Conservation (phyloP, 2,113 vertebrate genomes). For the Urocolius indicus region DNA sequence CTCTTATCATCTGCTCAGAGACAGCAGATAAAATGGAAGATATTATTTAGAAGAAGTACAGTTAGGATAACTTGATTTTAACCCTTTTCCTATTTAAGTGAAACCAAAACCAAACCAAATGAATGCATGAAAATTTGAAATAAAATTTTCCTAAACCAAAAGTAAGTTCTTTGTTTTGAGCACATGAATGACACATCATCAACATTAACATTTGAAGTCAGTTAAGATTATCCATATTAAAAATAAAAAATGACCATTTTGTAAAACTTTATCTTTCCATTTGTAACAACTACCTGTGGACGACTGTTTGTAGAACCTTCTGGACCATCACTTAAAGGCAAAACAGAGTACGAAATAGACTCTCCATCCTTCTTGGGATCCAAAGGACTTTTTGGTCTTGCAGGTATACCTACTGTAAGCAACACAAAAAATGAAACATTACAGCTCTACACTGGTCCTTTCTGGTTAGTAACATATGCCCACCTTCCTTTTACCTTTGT, state of each 20-base stretch:
- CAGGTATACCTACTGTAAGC: slow-evolving; percentile 86
- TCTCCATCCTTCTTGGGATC: slow-evolving; percentile 94
- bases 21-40: slow-evolving; percentile 45
- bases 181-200: not conserved
- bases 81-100: not conserved
- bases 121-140: not conserved
- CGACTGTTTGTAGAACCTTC: slow-evolving; percentile 85
- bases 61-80: not conserved
- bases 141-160: not conserved
- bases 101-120: not conserved
- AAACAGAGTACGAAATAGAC: slow-evolving; percentile 86
- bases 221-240: not conserved
- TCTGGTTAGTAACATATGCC: not conserved
- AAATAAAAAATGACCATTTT: not conserved
- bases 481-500: slow-evolving; percentile 84
- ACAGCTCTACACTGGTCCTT: not conserved
- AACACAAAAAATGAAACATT: slow-evolving; percentile 44
- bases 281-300: slow-evolving; percentile 81
- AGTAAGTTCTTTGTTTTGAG: not conserved
- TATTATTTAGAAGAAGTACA: not conserved
- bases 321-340: slow-evolving; percentile 92
- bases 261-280: not conserved
- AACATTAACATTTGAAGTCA: not conserved
- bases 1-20: slow-evolving; percentile 91
- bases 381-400: slow-evolving; percentile 93